phyloP scores from a whole-genome alignment of 2,113 vertebrate species.

The Triplophysa tibetana region DNA sequence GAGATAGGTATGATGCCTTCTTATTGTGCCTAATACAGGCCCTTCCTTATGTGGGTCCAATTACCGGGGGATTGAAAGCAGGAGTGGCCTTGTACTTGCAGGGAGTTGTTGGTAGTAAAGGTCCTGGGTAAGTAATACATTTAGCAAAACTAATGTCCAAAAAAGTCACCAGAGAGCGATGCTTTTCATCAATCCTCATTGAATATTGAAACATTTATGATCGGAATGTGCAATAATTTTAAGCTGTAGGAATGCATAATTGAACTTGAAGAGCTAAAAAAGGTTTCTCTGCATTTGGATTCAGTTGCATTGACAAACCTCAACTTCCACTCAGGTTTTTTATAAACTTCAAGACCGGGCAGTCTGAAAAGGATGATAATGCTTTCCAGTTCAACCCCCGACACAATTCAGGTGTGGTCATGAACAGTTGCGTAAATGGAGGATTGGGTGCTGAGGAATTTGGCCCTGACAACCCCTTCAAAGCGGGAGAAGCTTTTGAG shows the following conservation, averaged over 20 bases:
- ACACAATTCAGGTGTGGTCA: not conserved
- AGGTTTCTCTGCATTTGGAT: not conserved
- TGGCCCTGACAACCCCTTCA: constrained; percentile 30
- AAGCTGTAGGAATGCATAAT: not conserved
- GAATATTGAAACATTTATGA: too few species aligned
- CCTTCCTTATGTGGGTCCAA: constrained; percentile 26
- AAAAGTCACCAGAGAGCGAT: too few species aligned
- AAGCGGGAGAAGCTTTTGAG: not conserved
- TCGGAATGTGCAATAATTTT: not conserved
- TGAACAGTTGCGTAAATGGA: constrained; percentile 32
- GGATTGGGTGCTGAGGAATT: not conserved
- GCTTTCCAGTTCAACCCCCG: constrained; percentile 15
- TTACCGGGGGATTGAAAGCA: constrained; percentile 9
- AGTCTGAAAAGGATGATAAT: not conserved
- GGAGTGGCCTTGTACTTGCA: constrained; percentile 30
- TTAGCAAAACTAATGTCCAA: too few species aligned
- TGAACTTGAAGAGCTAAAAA: rapidly evolving
- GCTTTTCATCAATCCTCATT: not conserved
- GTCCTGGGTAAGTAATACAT: too few species aligned
- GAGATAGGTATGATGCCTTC: not conserved
- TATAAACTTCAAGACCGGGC: constrained; percentile 33
- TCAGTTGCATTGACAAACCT: not conserved
- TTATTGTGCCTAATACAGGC: not conserved
- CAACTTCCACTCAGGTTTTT: not conserved
- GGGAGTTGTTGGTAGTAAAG: not conserved